Base-by-base conservation (phyloP, 2,888 invertebrate genomes). In the Sericinus montela region DNA sequence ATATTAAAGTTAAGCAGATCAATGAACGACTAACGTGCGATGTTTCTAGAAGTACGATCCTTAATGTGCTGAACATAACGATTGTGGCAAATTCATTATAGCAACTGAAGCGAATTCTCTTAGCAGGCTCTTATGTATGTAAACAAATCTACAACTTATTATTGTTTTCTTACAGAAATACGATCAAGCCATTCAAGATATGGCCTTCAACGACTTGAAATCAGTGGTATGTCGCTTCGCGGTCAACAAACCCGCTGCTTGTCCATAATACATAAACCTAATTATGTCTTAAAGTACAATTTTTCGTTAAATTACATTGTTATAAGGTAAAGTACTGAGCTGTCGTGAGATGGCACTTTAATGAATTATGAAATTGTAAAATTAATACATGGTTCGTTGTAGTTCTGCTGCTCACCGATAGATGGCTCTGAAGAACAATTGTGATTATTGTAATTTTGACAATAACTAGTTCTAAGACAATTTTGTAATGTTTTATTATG, bases 201-300 rank as follows among this genome's bases (percentile, higher is more conserved):
- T 89, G 30, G 91, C 93, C 0, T 75, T 91, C 61, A 73, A 70
- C 1, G 85, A 93, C 64, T 90, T 94, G 51, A 87, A 90, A 40
- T 71, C 77, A 1, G 91, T 91, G 0, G 73, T 93, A 1, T 93
- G 93, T 71, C 78, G 86, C 53, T 60, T 60, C 7, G 75, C 85
- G 41, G 25, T 25, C n/a, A 46, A 32, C 32, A 40, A 46, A 40
- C 88, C 87, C 0, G 44, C 78, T 0, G 56, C 57, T 9, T 87
- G 89, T 58, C 75, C n/a, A n/a, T n/a, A n/a, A 67, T 62, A 30
- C 13, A 9, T 14, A 19, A 19, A 46, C 13, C 2, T 41, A 1
- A n/a, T n/a, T 16, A 9, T 32, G 19, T 40, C 23, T 25, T 32
- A 28, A 47, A 47, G 47, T 40, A 25, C 28, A 41, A 36, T 47